A percentile compares a stretch with the other conserved stretches of the same genome.
These are phyloP conservation scores for Hyaena hyaena DNA, from an alignment of 2,113 vertebrate species.

Conservation along the genomic window DNA sequence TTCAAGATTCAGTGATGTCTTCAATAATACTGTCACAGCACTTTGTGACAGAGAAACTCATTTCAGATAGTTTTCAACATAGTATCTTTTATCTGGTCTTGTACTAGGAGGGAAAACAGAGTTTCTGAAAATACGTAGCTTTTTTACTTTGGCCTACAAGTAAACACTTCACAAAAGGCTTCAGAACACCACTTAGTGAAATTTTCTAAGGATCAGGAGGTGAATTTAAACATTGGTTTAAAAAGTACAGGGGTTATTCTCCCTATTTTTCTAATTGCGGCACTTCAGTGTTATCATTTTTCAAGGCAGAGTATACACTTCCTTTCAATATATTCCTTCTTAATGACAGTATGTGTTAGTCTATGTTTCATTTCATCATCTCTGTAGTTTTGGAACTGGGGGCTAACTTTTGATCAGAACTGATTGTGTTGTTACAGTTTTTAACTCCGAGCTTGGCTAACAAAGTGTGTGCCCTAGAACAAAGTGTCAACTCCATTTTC, in stretches of 20 bases:
- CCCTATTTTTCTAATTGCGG: slow-evolving; percentile 36
- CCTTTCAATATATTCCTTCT: slow-evolving; percentile 9
- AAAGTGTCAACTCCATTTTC: not conserved
- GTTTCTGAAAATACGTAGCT: slow-evolving; percentile 20
- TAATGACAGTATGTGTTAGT: not conserved
- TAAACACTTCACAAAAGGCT: not conserved
- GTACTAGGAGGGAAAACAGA: slow-evolving; percentile 6
- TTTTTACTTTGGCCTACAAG: slow-evolving; percentile 9
- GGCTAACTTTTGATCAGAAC: not conserved
- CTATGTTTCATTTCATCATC: not conserved
- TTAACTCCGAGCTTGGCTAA: not conserved
- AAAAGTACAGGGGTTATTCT: not conserved
- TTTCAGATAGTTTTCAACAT: slow-evolving; percentile 43
- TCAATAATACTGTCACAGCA: slow-evolving; percentile 33
- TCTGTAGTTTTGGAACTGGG: slow-evolving; percentile 15
- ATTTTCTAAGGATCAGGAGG: not conserved
- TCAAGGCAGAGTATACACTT: slow-evolving; percentile 40
- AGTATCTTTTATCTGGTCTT: slow-evolving; percentile 14
- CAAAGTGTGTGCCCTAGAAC: not conserved
- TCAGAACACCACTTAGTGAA: slow-evolving; percentile 5
- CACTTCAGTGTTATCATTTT: slow-evolving; percentile 24
- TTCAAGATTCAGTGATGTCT: not conserved
- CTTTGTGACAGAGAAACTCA: slow-evolving; percentile 51
- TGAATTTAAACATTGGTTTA: slow-evolving; percentile 31
- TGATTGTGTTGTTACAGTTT: not conserved